Percentiles rank a stretch among this genome's conserved stretches.
phyloP scores from a whole-genome alignment of 1,140 invertebrate genomes.

The Papilio glaucus region DNA sequence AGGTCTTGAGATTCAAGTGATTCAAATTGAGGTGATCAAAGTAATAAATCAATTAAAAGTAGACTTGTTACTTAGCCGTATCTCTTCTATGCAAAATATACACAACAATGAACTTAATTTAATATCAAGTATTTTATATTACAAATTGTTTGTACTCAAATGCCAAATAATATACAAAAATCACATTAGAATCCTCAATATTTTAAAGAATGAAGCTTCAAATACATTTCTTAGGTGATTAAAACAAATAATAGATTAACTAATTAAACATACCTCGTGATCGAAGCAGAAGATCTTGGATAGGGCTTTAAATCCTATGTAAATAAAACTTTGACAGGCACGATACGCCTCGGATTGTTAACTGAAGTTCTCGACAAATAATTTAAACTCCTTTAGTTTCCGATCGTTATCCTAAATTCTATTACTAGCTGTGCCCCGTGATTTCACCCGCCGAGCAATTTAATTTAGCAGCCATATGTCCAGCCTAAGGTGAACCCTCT shows the following conservation, averaged over 20 bases:
- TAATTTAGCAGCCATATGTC: no score
- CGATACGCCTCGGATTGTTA: background rate
- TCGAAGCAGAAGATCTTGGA: background rate
- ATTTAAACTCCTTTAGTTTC: background rate
- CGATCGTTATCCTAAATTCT: background rate
- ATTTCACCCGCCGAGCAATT: no score
- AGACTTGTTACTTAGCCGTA: no score
- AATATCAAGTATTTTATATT: no score
- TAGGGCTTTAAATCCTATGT: background rate
- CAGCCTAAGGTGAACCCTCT: no score
- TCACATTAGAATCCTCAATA: background rate
- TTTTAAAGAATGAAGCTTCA: background rate
- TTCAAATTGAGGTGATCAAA: no score
- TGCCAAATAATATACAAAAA: background rate
- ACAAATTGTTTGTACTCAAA: no score
- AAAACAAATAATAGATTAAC: background rate
- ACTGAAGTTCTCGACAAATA: background rate
- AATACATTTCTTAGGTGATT: background rate
- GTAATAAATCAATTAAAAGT: no score
- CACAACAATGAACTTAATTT: no score
- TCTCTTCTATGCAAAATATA: no score
- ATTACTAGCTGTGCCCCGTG: no score
- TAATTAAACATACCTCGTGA: background rate
- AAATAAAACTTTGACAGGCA: slow-evolving; percentile 3
- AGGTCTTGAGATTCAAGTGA: no score